Evolutionary conservation across 2,888 invertebrate species (phyloP).

Genomic region (Hydropsyche betteni): DNA sequence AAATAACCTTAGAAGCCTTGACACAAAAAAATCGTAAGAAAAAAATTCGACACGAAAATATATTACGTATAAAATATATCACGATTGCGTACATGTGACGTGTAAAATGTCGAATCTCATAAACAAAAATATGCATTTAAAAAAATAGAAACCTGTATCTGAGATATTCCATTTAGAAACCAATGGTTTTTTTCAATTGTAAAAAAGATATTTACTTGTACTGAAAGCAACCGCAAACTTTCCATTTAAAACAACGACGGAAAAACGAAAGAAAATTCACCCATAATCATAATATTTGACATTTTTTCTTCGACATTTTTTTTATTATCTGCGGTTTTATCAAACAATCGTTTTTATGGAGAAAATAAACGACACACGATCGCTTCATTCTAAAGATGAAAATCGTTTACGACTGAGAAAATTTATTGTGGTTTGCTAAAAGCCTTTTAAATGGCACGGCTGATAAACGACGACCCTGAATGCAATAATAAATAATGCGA

Average conservation of each 20-base stretch:
- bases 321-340: slow-evolving; percentile 1
- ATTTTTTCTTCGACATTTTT: not conserved
- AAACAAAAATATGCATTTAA: not conserved
- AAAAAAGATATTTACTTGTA: not conserved
- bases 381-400: not conserved
- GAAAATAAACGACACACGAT: not conserved
- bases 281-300: not conserved
- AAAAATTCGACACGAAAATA: slow-evolving; percentile 1
- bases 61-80: slow-evolving; percentile 10
- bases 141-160: not conserved
- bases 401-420: no score
- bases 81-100: slow-evolving; percentile 1
- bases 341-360: no score
- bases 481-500: no score
- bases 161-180: no score
- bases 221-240: slow-evolving; percentile 7
- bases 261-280: slow-evolving; percentile 5
- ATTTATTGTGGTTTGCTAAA: no score
- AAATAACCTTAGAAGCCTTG: slow-evolving; percentile 27
- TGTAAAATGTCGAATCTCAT: not conserved
- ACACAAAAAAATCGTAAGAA: slow-evolving; percentile 7
- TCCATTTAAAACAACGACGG: not conserved
- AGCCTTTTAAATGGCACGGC: no score
- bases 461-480: no score
- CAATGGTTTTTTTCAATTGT: no score